Evolutionary conservation across 2,113 vertebrate genomes (phyloP).

Genomic region (Aythya baeri): DNA sequence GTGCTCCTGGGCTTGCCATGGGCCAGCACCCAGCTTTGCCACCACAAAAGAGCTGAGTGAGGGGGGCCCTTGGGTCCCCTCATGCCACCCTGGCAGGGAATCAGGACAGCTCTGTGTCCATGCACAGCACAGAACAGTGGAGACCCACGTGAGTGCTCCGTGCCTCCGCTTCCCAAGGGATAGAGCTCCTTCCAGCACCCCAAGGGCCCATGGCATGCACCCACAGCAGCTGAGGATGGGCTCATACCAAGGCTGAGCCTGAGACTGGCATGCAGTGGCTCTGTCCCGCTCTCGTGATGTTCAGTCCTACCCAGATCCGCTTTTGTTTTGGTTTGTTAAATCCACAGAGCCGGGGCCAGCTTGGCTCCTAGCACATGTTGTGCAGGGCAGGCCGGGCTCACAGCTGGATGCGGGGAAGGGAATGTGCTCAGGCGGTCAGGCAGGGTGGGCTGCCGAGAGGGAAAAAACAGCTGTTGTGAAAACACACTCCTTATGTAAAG

Average conservation of each 20-base stretch:
- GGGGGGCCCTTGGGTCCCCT: fast-evolving
- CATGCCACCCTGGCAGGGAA: not conserved
- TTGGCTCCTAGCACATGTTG: not conserved
- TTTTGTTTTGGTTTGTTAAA: slow-evolving; percentile 50
- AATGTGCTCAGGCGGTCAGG: not conserved
- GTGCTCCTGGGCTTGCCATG: not conserved
- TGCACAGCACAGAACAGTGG: not conserved
- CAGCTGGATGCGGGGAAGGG: not conserved
- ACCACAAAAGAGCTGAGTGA: fast-evolving
- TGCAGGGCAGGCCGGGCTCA: not conserved
- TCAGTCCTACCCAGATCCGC: not conserved
- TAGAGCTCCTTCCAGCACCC: not conserved
- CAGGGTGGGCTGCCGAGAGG: not conserved
- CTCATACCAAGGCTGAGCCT: not conserved
- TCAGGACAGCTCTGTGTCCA: not conserved
- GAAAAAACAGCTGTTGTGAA: not conserved
- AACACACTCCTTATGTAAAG: slow-evolving; percentile 23
- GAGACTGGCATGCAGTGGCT: not conserved
- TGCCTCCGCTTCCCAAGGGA: fast-evolving
- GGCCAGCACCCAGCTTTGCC: not conserved
- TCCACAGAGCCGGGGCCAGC: not conserved
- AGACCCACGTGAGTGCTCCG: not conserved
- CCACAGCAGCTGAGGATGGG: not conserved
- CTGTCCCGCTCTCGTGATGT: not conserved
- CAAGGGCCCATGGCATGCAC: not conserved